A percentile compares a stretch with the other conserved stretches of the same genome.
Conservation (phyloP, 37 sponge, comb jelly and placozoan genomes). For the Mnemiopsis leidyi region DNA sequence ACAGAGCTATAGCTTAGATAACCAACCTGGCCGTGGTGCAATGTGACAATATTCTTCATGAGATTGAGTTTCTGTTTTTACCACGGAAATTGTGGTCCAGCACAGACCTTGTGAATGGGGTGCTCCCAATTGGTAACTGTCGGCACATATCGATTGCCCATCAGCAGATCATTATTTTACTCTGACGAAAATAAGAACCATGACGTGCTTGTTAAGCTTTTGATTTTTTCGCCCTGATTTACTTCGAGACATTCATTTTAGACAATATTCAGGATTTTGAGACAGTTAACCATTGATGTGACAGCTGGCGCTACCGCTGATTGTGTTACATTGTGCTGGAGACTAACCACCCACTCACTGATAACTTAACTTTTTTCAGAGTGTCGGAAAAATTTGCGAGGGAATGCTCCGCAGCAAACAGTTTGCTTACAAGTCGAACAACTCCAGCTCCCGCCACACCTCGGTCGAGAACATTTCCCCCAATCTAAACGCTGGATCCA, state of each 20-base stretch:
- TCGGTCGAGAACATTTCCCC: background rate
- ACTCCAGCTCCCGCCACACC: background rate
- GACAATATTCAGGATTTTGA: no score
- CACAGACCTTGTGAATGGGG: background rate
- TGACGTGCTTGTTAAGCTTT: no score
- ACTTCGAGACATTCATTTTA: no score
- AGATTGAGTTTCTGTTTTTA: background rate
- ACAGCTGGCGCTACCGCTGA: no score
- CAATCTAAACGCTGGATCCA: background rate
- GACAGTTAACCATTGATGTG: no score
- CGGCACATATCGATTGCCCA: background rate
- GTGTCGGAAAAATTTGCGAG: constrained; percentile 37
- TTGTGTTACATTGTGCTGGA: no score
- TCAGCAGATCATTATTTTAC: background rate
- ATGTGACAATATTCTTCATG: no score
- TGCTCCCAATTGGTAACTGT: background rate
- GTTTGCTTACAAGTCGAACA: background rate
- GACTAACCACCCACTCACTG: background rate
- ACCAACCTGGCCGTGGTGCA: no score
- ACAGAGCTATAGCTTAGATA: no score
- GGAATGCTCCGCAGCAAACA: constrained; percentile 51
- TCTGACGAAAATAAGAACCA: no score
- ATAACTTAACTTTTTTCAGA: constrained; percentile 41
- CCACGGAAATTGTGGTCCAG: background rate
- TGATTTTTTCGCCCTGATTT: no score